Evolutionary conservation across 2,888 invertebrate genomes (phyloP), one percentile per base, ranked within the genome.

Genomic region (Volucella bombylans): DNA sequence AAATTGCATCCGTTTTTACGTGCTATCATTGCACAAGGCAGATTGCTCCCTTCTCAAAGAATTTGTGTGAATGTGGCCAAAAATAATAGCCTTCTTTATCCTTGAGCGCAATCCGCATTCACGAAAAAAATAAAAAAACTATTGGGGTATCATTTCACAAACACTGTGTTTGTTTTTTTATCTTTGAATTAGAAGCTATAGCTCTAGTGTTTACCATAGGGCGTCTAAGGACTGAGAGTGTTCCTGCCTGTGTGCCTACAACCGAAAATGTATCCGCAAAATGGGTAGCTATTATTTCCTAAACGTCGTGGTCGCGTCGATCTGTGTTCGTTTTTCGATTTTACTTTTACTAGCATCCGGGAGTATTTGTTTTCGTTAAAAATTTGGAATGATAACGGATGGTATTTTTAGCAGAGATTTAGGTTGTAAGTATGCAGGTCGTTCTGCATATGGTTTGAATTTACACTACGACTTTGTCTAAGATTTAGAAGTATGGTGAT

Each of bases 61-160:
- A 12, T 47, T 38, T 47, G n/a, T 50, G 43, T 23, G 43, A 43
- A 23, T 52, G 54, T 47, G 55, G 23, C 10, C 52, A 39, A 39
- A 76, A 65, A 47, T 82, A 81, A 81, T 74, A 57, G 68, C 61
- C 74, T 68, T 62, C 62, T 49, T 55, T 74, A 74, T 74, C 74
- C 41, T n/a, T 23, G 52, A 55, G 43, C 54, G 11, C 54, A 57
- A 65, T 71, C 54, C 61, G 50, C 67, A 55, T 57, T 74, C 68
- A 45, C 57, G 41, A 57, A 68, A 31, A 4, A 31, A 31, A 31
- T 6, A 31, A 23, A 23, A 23, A 23, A 23, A 23, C 2, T 54
- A 72, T 61, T 47, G n/a, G 12, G 15, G 67, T 31, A 62, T 62
- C 54, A 52, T 45, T 62, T 15, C 43, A 8, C 15, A 59, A 45